Base-by-base conservation (phyloP, 2,113 vertebrate genomes). In the Agapornis roseicollis region DNA sequence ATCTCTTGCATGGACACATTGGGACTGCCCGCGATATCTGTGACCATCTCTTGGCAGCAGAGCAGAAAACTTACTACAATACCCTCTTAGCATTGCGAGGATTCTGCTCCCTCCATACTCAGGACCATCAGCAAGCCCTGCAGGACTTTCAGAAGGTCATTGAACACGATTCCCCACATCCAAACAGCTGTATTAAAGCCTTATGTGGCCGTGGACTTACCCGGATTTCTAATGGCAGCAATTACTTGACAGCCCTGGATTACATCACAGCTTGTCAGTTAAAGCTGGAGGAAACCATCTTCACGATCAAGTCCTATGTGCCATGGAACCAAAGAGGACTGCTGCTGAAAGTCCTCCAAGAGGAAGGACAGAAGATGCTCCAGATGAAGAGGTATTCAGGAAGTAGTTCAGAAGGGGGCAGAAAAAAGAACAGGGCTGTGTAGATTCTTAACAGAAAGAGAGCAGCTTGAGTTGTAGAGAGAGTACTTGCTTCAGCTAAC, bases 291-390 rank as follows among this genome's bases (percentile, higher is more conserved):
- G 99, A 99, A 87, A 97, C 98, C 2, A 97, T 98, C 37, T 96
- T 99, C 66, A 97, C 98, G 4, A 96, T 99, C 81, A 99, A 99
- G 90, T 98, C 99, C 92, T 98, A 98, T 1, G 98, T 99, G 91
- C 99, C 99, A 0, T 99, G 99, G 99, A 99, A 99, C 97, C 98
- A 98, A 77, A 97, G 99, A 29, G 99, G 99, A 2, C 97, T 99
- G 92, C 98, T 99, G 81, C 97, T 98, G 28, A 98, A 98, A 3
- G 98, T 99, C 61, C 97, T 99, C 79, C 98, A 99, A 74, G 99
- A 99, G 90, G 99, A 99, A 96, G 99, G 98, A 15, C 98, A 98
- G 94, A 96, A 96, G 85, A 99, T 99, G 97, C 97, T 99, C n/a
- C 98, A 99, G 94, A 98, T 84, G 46, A 91, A 91, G 52, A 80